Evolutionary conservation across 2,113 vertebrate species (phyloP), one percentile per base, ranked within the genome.

Genomic region (Tachuris rubrigastra): DNA sequence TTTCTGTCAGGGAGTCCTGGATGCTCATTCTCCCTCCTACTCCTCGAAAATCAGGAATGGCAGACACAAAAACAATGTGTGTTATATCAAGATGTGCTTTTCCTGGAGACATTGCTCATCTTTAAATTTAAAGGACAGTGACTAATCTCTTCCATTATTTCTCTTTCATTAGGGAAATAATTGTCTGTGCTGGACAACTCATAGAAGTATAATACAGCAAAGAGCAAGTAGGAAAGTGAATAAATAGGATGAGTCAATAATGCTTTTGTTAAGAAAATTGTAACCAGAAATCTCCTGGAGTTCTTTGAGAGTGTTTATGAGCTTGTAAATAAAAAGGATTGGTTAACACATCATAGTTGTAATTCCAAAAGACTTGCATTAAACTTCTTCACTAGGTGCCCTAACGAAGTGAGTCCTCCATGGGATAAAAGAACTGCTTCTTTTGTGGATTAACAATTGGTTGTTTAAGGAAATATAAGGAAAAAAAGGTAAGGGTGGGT

Each of bases 241-340:
- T 81, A 81, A 93, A 81, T 1, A 66, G 56, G 22, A 68, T 67
- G 69, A 89, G 44, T 94, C 85, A 85, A 79, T 53, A 27, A 17
- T 68, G 74, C 13, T 91, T 93, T 94, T 87, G 50, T 74, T 83
- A 46, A 85, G 37, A 42, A 91, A 53, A 75, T 60, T 69, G 71
- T 41, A 79, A 80, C 76, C 78, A 94, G 82, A 94, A 94, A 83
- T 69, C 56, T 89, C 41, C 82, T 46, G 30, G 65, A 87, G 62
- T 60, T 82, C 58, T 83, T 85, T 73, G 28, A 85, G 23, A 55
- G 17, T 21, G 28, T 93, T 94, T 82, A 91, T 82, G 87, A 85
- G 53, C 49, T 76, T 68, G 44, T 53, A 91, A 72, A 89, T 8
- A 14, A 60, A 91, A 90, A 82, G 17, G 53, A 85, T 53, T 68